phyloP scores from a whole-genome alignment of 2,113 vertebrate genomes.

The Clarias magur region DNA sequence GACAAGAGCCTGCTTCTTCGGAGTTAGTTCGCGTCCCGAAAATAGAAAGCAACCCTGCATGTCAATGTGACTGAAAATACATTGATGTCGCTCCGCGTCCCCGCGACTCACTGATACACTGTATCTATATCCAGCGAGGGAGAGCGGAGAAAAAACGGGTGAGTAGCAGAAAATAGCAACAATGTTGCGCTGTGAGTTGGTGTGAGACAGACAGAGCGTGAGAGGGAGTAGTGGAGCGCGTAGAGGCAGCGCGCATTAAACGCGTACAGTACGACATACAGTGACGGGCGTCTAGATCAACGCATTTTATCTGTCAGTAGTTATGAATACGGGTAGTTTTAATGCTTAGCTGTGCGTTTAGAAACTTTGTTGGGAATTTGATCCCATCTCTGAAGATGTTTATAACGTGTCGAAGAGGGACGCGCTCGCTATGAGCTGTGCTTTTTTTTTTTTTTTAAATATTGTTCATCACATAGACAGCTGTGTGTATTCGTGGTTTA shows the following conservation, averaged over 20 bases:
- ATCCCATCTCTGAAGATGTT: background rate
- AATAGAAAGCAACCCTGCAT: conserved; percentile 75
- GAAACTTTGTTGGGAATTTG: background rate
- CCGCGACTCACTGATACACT: conserved; percentile 75
- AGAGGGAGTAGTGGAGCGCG: conserved; percentile 70
- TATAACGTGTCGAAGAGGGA: background rate
- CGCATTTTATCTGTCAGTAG: background rate
- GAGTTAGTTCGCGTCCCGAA: conserved; percentile 81
- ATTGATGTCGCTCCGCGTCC: conserved; percentile 65
- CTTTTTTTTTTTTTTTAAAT: background rate
- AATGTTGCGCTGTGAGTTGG: conserved; percentile 63
- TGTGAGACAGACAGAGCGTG: conserved; percentile 57
- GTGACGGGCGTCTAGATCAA: background rate
- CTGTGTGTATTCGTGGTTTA: background rate
- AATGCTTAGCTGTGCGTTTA: background rate
- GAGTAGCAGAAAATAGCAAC: conserved; percentile 79
- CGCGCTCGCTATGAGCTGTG: background rate
- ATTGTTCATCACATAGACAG: background rate
- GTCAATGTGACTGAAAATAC: conserved; percentile 79
- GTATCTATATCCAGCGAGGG: conserved; percentile 74
- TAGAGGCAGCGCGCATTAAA: conserved; percentile 55
- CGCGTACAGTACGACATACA: conserved; percentile 1
- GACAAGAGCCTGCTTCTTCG: conserved; percentile 77
- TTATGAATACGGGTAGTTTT: background rate
- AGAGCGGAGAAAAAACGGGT: conserved; percentile 72